Conservation (phyloP, 2,113 vertebrate species). For the Labrus mixtus region DNA sequence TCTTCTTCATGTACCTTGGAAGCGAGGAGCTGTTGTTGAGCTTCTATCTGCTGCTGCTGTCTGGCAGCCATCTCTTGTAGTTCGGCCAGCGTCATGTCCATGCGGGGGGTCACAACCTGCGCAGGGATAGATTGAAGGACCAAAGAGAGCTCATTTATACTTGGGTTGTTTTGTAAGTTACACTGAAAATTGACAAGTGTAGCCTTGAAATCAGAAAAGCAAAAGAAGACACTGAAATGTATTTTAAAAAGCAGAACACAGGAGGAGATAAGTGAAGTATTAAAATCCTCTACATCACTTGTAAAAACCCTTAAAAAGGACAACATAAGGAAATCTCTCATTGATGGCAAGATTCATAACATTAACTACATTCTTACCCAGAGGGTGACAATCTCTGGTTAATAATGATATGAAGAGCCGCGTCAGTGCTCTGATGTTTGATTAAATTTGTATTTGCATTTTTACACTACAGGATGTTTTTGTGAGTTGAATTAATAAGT, state of each 20-base stretch:
- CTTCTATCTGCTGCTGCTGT: conserved; percentile 97
- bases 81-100: conserved; percentile 96
- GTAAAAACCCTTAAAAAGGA: not conserved
- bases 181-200: not conserved
- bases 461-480: conserved; percentile 6
- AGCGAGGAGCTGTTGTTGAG: conserved; percentile 93
- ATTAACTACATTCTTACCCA: not conserved
- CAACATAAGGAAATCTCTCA: not conserved
- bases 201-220: conserved; percentile 6
- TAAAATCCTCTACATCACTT: not conserved
- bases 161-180: not conserved
- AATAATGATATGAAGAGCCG: conserved; percentile 9
- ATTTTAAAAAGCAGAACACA: not conserved
- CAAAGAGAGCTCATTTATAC: not conserved
- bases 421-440: conserved; percentile 3
- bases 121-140: not conserved
- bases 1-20: conserved; percentile 88
- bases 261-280: not conserved
- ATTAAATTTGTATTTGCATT: conserved; percentile 34
- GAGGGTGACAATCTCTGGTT: not conserved
- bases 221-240: not conserved
- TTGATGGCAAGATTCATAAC: not conserved
- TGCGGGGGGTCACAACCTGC: conserved; percentile 89
- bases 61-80: conserved; percentile 97
- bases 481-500: conserved; percentile 29